Conservation (phyloP, 2,113 vertebrate species). For the Aptenodytes patagonicus region DNA sequence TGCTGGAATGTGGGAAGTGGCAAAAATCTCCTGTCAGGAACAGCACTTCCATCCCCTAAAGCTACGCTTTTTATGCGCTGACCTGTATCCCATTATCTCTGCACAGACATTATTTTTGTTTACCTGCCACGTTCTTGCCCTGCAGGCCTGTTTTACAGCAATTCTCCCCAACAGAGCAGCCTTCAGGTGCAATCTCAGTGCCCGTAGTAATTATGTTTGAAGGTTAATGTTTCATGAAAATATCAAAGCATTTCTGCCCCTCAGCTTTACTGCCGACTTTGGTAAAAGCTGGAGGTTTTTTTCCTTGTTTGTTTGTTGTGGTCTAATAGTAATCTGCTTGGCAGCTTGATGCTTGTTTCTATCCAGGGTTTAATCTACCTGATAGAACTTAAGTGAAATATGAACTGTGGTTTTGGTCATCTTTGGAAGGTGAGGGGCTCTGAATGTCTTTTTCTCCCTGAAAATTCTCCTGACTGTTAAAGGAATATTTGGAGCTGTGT, state of each 20-base stretch:
- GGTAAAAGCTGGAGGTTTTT: not conserved
- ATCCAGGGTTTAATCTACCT: not conserved
- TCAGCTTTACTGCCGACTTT: not conserved
- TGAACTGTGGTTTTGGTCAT: not conserved
- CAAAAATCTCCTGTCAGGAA: not conserved
- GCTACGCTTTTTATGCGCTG: not conserved
- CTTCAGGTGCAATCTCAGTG: not conserved
- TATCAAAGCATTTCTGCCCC: not conserved
- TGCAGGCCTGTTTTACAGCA: not conserved
- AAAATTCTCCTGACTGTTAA: not conserved
- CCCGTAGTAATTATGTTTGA: not conserved
- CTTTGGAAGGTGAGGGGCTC: not conserved
- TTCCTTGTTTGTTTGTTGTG: conserved; percentile 12
- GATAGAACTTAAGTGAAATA: not conserved
- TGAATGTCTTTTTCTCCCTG: not conserved
- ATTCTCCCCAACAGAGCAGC: not conserved
- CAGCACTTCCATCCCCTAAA: conserved; percentile 7
- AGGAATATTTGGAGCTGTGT: not conserved
- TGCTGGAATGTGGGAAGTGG: not conserved
- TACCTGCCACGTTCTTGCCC: not conserved
- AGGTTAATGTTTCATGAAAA: conserved; percentile 37
- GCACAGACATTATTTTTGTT: not conserved
- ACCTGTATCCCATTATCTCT: conserved; percentile 3
- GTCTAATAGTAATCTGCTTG: not conserved
- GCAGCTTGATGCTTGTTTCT: not conserved